These are phyloP conservation scores for Falco peregrinus DNA, from an alignment of 2,797 vertebrate genomes.

Conservation along the genomic window DNA sequence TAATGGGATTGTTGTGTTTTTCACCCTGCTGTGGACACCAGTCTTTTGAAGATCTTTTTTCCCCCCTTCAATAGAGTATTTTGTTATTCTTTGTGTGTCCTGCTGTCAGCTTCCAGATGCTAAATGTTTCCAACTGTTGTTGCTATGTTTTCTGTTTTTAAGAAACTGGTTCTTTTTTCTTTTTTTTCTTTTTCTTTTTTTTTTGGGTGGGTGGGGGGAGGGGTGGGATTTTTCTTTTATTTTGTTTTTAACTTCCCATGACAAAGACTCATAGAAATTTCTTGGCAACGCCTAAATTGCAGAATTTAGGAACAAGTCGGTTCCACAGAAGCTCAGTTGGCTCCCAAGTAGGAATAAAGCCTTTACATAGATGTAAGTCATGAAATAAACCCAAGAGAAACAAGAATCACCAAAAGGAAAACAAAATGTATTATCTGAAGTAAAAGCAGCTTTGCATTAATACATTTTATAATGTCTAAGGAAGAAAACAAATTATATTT, in stretches of 20 bases:
- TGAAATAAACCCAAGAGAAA: conserved; percentile 47
- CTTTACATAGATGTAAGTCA: conserved; percentile 45
- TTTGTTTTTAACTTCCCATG: conserved; percentile 60
- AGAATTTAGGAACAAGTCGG: conserved; percentile 54
- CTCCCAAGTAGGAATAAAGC: conserved; percentile 30
- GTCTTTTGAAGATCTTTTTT: conserved; percentile 35
- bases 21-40: conserved; percentile 56
- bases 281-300: conserved; percentile 68
- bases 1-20: conserved; percentile 26
- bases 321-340: conserved; percentile 37
- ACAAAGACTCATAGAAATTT: conserved; percentile 65
- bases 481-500: neutral
- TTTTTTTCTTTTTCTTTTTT: neutral
- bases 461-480: neutral
- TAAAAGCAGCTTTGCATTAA: neutral
- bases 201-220: neutral
- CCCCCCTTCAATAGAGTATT: conserved; percentile 28
- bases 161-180: conserved; percentile 33
- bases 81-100: conserved; percentile 66
- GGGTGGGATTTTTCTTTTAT: neutral
- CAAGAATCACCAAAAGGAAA: conserved; percentile 16
- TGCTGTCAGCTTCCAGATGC: conserved; percentile 59
- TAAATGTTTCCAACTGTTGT: conserved; percentile 60
- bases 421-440: neutral
- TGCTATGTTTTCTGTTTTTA: conserved; percentile 67